A percentile compares a stretch with the other conserved stretches of the same genome.
These are phyloP conservation scores for Nycteola revayana DNA, from an alignment of 2,888 invertebrate species.

Conservation along the genomic window DNA sequence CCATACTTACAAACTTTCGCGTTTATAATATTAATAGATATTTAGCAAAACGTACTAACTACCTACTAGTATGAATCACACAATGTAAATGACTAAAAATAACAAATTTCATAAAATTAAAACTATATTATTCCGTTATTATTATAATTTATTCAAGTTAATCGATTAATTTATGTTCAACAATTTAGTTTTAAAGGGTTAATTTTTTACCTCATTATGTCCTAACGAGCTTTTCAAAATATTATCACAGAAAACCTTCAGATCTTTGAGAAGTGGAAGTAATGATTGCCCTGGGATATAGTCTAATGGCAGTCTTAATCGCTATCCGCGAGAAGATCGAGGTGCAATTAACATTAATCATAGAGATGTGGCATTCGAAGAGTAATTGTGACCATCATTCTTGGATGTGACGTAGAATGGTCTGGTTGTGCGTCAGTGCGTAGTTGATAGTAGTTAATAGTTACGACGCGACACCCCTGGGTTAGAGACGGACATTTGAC, in stretches of 20 bases:
- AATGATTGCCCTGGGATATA: conserved; percentile 62
- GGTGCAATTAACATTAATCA: conserved; percentile 77
- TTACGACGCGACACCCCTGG: too few relatives aligned
- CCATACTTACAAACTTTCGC: too few relatives aligned
- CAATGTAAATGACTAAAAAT: too few relatives aligned
- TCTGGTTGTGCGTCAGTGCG: neutral
- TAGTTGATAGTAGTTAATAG: conserved; percentile 1
- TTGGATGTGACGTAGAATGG: conserved; percentile 16
- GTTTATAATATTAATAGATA: too few relatives aligned
- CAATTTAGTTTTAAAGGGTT: conserved; percentile 2
- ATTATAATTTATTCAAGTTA: neutral
- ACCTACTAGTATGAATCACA: too few relatives aligned
- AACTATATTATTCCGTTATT: neutral
- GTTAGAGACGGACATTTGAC: too few relatives aligned
- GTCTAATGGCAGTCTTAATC: conserved; percentile 65
- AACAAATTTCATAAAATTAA: too few relatives aligned
- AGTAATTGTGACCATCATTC: conserved; percentile 66
- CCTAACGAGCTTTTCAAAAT: conserved; percentile 5
- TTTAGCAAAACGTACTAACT: too few relatives aligned
- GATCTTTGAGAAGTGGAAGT: conserved; percentile 47
- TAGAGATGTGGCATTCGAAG: conserved; percentile 58
- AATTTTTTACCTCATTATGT: conserved; percentile 1
- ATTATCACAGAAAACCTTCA: conserved; percentile 27
- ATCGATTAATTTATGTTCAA: neutral
- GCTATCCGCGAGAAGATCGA: conserved; percentile 61